A percentile compares a stretch with the other conserved stretches of the same genome.
phyloP scores from a whole-genome alignment of 1,140 invertebrate genomes.

The Prorops nasuta region DNA sequence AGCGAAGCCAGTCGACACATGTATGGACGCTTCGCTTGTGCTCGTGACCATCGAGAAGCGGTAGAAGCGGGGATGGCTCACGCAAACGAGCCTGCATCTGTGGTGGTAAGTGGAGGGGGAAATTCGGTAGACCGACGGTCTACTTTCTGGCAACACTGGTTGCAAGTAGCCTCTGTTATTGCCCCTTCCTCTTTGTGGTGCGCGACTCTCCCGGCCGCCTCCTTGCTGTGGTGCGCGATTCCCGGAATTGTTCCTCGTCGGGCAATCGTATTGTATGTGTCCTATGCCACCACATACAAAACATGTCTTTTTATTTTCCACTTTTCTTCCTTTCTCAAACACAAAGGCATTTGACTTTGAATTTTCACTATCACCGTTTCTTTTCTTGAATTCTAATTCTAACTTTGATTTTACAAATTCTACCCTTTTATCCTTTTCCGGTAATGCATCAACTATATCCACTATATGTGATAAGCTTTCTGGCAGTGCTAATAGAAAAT shows the following conservation, averaged over 20 bases:
- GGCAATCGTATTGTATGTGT: conserved; percentile 12
- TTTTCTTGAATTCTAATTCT: conserved; percentile 12
- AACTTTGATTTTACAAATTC: conserved; percentile 14
- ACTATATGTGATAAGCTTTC: conserved; percentile 31
- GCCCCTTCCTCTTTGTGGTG: too few relatives aligned
- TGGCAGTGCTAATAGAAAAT: conserved; percentile 37
- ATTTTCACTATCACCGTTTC: background rate
- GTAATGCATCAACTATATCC: conserved; percentile 26
- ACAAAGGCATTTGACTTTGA: background rate
- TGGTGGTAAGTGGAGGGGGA: too few relatives aligned
- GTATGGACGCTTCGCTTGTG: too few relatives aligned
- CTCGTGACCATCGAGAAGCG: too few relatives aligned
- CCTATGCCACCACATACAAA: conserved; percentile 16
- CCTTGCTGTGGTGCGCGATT: conserved; percentile 3
- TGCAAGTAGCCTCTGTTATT: too few relatives aligned
- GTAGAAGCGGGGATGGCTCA: too few relatives aligned
- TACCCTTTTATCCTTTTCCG: conserved; percentile 5
- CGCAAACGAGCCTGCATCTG: too few relatives aligned
- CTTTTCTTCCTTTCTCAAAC: too few relatives aligned
- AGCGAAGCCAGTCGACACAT: too few relatives aligned
- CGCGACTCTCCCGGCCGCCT: conserved; percentile 1
- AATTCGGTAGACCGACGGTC: too few relatives aligned
- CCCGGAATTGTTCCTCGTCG: background rate
- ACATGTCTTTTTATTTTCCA: conserved; percentile 2
- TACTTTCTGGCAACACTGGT: too few relatives aligned